These are phyloP conservation scores for Halcyon senegalensis DNA, from an alignment of 2,113 vertebrate species.

Conservation along the genomic window DNA sequence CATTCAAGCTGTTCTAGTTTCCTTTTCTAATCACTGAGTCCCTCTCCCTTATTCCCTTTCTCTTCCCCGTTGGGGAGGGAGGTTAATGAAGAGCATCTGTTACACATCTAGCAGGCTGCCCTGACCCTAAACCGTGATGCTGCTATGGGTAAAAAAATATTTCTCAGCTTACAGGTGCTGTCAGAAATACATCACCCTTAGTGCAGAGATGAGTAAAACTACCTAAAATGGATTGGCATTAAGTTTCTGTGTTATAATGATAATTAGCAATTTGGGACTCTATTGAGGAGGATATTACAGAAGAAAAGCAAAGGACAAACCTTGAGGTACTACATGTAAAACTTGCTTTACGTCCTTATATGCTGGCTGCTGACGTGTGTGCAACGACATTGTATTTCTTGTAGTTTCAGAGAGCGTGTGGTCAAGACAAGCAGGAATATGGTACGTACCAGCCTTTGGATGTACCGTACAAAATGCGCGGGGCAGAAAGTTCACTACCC, in stretches of 20 bases:
- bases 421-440: too few species aligned
- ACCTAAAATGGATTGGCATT: not conserved
- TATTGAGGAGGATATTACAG: not conserved
- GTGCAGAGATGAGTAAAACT: not conserved
- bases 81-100: too few species aligned
- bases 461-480: too few species aligned
- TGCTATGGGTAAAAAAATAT: slow-evolving; percentile 68
- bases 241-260: not conserved
- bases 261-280: not conserved
- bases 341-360: not conserved
- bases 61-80: too few species aligned
- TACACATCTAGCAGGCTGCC: too few species aligned
- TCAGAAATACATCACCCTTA: not conserved
- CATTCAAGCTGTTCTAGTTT: too few species aligned
- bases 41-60: too few species aligned
- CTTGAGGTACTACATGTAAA: not conserved
- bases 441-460: too few species aligned
- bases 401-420: not conserved
- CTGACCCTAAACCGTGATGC: not conserved
- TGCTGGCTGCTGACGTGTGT: not conserved
- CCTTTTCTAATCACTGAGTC: too few species aligned
- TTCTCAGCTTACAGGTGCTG: not conserved
- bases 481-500: too few species aligned
- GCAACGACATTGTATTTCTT: not conserved
- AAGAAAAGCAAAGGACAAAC: not conserved